Conservation (phyloP, 2,113 vertebrate species). For the Stegastes partitus region DNA sequence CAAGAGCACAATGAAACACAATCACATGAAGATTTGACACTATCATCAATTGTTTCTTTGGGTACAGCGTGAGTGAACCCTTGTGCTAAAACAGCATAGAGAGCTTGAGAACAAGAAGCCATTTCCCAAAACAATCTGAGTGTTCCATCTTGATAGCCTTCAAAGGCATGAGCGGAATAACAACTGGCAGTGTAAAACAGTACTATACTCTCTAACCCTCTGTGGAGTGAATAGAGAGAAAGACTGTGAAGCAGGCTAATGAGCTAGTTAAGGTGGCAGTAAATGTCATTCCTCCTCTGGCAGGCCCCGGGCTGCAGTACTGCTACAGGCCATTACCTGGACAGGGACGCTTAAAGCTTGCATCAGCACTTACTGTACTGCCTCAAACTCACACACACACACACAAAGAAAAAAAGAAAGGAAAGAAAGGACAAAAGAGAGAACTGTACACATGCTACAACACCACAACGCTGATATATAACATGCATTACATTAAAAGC, state of each 20-base stretch:
- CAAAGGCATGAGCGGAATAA: constrained; percentile 51
- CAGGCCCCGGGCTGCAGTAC: constrained; percentile 66
- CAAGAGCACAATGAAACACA: constrained; percentile 33
- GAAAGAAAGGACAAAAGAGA: background rate
- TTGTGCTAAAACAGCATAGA: constrained; percentile 26
- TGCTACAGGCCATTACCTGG: constrained; percentile 77
- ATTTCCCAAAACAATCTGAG: constrained; percentile 58
- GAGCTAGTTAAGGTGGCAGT: constrained; percentile 81
- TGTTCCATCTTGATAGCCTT: constrained; percentile 48
- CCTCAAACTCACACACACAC: constrained; percentile 20
- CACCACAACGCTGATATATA: constrained; percentile 31
- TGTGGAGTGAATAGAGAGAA: constrained; percentile 48
- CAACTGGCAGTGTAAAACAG: constrained; percentile 54
- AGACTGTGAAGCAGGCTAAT: constrained; percentile 77
- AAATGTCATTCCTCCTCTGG: constrained; percentile 82
- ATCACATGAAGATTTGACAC: constrained; percentile 35
- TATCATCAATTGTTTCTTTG: constrained; percentile 34
- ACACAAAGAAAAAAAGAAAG: background rate
- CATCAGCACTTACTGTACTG: constrained; percentile 67
- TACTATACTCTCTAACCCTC: constrained; percentile 57
- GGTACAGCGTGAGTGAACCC: constrained; percentile 43
- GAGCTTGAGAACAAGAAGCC: constrained; percentile 49
- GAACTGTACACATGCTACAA: constrained; percentile 21
- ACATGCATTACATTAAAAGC: constrained; percentile 59
- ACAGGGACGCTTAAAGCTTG: constrained; percentile 49